Percentiles rank a stretch among this genome's conserved stretches.
Conservation (phyloP, 1,140 invertebrate genomes). For the Pachypsylla venusta region DNA sequence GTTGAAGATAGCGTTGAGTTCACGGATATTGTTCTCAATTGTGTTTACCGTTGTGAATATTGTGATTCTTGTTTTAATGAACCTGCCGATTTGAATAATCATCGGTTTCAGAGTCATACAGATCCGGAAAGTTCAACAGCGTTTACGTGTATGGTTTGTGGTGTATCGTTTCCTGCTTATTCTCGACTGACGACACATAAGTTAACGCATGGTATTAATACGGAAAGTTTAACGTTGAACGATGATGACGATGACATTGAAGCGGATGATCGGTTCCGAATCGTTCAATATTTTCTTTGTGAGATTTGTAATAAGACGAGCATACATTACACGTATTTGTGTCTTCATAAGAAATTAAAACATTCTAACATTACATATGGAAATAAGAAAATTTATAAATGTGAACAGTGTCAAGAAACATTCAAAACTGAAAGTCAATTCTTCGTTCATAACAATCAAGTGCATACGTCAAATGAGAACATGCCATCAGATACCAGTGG, state of each 20-base stretch:
- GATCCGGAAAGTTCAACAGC: constrained; percentile 10
- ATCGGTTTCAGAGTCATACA: constrained; percentile 11
- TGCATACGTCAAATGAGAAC: too few species aligned
- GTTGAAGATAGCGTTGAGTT: constrained; percentile 24
- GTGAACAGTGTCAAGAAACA: not conserved
- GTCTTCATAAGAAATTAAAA: constrained; percentile 34
- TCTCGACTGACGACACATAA: constrained; percentile 37
- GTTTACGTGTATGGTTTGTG: constrained; percentile 27
- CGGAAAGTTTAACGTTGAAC: constrained; percentile 26
- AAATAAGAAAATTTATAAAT: not conserved
- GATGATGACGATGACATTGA: constrained; percentile 18
- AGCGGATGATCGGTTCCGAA: constrained; percentile 31
- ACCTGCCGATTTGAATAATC: constrained; percentile 13
- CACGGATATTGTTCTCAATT: constrained; percentile 31
- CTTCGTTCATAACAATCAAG: not conserved
- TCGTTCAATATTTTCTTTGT: constrained; percentile 37
- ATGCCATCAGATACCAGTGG: too few species aligned
- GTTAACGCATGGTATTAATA: constrained; percentile 36
- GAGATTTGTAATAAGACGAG: constrained; percentile 22
- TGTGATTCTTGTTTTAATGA: constrained; percentile 32
- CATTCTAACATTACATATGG: constrained; percentile 28
- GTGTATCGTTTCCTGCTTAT: constrained; percentile 35
- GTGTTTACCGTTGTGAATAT: constrained; percentile 36
- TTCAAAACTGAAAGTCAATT: not conserved
- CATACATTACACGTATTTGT: constrained; percentile 30